Conservation (phyloP, 2,797 vertebrate species). For the Hydrophis major region DNA sequence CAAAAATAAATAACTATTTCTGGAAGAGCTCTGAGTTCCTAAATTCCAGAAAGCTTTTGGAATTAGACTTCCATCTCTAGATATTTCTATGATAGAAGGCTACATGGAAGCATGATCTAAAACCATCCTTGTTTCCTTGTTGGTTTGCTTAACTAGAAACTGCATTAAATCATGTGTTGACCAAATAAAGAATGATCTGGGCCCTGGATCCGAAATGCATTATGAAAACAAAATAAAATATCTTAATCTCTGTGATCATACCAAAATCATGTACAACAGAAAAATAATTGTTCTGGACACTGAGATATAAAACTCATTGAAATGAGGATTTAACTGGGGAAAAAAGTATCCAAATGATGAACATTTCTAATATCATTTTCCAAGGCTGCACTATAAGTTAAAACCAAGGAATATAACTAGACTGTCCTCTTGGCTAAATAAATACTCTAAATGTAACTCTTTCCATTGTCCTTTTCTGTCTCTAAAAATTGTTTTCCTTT, state of each 20-base stretch:
- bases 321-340: neutral
- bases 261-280: neutral
- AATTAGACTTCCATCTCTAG: neutral
- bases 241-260: neutral
- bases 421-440: neutral
- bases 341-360: neutral
- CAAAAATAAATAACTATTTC: neutral
- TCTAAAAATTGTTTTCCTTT: slow-evolving; percentile 17
- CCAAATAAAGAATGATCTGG: neutral
- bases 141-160: neutral
- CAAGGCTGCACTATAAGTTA: slow-evolving; percentile 8
- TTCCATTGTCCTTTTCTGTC: slow-evolving; percentile 8
- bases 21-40: neutral
- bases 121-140: neutral
- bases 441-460: slow-evolving; percentile 7
- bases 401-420: neutral
- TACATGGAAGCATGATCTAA: neutral
- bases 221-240: neutral
- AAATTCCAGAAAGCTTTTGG: neutral
- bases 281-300: neutral
- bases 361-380: neutral
- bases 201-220: neutral
- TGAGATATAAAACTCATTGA: slow-evolving; percentile 11
- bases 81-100: neutral
- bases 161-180: neutral